Conservation (phyloP, 2,797 vertebrate genomes). For the Percopsis omiscomaycus region DNA sequence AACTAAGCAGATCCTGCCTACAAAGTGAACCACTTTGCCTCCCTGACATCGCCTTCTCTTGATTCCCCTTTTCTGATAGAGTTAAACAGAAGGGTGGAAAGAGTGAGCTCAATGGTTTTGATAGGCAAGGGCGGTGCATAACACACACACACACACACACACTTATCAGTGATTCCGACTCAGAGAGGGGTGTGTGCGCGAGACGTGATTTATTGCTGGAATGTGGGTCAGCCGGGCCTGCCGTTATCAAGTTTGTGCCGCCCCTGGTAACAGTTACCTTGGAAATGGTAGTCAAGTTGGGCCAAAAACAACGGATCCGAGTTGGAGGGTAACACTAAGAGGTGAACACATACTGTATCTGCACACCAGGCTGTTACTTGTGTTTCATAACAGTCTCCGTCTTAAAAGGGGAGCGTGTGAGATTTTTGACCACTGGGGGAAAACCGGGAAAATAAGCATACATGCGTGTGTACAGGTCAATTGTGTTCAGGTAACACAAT, state of each 20-base stretch:
- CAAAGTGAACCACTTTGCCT: no score
- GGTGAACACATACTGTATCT: no score
- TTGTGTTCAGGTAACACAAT: no score
- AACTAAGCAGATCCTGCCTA: no score
- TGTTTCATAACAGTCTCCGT: no score
- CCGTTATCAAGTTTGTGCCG: conserved; percentile 59
- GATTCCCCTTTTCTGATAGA: not conserved
- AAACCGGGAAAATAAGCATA: no score
- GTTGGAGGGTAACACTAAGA: no score
- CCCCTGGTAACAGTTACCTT: conserved; percentile 67
- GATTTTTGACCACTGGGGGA: no score
- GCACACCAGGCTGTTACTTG: no score
- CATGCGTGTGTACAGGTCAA: no score
- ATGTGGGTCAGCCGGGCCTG: conserved; percentile 71
- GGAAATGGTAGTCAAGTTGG: conserved; percentile 56
- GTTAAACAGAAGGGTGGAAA: conserved; percentile 38
- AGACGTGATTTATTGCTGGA: conserved; percentile 73
- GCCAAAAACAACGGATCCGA: not conserved
- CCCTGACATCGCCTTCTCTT: not conserved
- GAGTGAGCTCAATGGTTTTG: conserved; percentile 53
- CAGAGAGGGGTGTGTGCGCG: conserved; percentile 31
- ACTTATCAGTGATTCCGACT: not conserved
- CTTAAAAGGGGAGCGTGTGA: no score
- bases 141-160: not conserved
- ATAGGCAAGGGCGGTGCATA: conserved; percentile 55